phyloP scores from a whole-genome alignment of 2,797 vertebrate genomes.

The Mormyrus proboscirostris region DNA sequence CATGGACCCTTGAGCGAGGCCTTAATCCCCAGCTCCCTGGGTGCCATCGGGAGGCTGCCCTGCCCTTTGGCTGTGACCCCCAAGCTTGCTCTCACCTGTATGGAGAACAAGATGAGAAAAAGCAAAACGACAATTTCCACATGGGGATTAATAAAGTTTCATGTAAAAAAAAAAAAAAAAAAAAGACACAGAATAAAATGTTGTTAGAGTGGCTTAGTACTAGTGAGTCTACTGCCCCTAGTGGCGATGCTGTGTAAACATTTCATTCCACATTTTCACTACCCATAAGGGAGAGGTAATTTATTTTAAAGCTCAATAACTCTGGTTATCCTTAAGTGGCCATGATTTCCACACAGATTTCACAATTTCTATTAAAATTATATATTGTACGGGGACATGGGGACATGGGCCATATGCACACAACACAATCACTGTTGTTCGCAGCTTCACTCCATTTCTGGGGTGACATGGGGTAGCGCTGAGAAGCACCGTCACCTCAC shows the following conservation, averaged over 20 bases:
- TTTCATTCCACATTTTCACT: background rate
- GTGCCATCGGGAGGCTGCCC: background rate
- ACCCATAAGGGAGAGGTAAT: slow-evolving; percentile 5
- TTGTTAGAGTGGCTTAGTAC: background rate
- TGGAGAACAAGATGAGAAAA: background rate
- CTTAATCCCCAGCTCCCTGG: background rate
- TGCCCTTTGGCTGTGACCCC: background rate
- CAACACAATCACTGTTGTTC: background rate
- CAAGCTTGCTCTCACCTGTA: background rate
- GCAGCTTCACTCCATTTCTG: background rate
- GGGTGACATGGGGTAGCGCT: background rate
- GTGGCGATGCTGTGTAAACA: background rate
- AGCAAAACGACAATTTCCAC: background rate
- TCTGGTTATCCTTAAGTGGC: slow-evolving; percentile 12
- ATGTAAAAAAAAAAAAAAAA: background rate
- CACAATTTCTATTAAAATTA: slow-evolving; percentile 8
- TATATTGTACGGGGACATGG: slow-evolving; percentile 2
- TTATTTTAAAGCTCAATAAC: slow-evolving; percentile 15
- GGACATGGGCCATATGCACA: slow-evolving; percentile 4
- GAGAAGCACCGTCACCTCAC: background rate
- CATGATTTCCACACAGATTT: slow-evolving; percentile 15
- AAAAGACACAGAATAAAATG: background rate
- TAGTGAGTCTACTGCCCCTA: background rate
- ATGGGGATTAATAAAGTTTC: background rate
- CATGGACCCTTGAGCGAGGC: background rate